Evolutionary conservation across 2,113 vertebrate genomes (phyloP), one percentile per base, ranked within the genome.

Genomic region (Podocnemis expansa): DNA sequence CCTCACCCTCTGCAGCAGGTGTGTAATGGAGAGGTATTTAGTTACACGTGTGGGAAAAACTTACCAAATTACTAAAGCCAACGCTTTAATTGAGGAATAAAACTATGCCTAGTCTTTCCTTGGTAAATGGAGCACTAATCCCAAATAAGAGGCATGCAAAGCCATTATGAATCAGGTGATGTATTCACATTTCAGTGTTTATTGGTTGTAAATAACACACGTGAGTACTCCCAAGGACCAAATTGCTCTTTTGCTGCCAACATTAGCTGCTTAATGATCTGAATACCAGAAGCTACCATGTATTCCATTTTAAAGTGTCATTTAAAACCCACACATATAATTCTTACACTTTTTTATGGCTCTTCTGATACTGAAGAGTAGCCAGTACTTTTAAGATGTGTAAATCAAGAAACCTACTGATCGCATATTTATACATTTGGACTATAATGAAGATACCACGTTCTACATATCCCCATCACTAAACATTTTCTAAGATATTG

Each of bases 231-330:
- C 92, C 79, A 29, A 96, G 94, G 91, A 91, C 89, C 92, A 92
- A 96, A 97, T 25, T 78, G 93, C 94, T 97, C 92, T n/a, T 98
- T 81, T 91, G 84, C 93, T 94, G 96, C 95, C 96, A 97, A 54
- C 91, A 90, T 95, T 80, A 96, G 89, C 79, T 91, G 95, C 96
- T 97, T 95, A 97, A 97, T 87, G 93, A 96, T 79, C 94, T 95
- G 90, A 96, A 93, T 34, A 96, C 79, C 89, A 97, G 97, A 98
- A 93, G 90, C 83, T 97, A 92, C 91, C 97, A 95, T 93, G 79
- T 80, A 92, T 92, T 93, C 85, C 70, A 80, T 90, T 96, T 95
- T 88, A 94, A 94, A 96, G 90, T 75, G 79, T 60, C 94, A 92
- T 89, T 97, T 96, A 94, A 97, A 96, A 78, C 84, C 70, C 88